Evolutionary conservation across 2,888 invertebrate genomes (phyloP).

Genomic region (Pseudococcus viburni): DNA sequence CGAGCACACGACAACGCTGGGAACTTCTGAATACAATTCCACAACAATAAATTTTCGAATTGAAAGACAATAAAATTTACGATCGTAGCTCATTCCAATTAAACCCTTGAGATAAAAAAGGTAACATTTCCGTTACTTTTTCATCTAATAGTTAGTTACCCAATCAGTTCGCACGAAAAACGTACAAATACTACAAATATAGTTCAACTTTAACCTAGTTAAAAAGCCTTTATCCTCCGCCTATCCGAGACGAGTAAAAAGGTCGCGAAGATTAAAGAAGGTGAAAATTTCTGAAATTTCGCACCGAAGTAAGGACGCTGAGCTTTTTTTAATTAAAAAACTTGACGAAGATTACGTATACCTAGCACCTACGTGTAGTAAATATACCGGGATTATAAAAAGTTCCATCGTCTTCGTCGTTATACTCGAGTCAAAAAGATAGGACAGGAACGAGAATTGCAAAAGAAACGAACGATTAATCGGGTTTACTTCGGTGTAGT

Average conservation of each 20-base stretch:
- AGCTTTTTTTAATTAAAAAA: not conserved
- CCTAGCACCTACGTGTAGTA: not conserved
- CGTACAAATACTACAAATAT: no score
- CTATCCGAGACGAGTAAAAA: not conserved
- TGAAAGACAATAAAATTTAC: no score
- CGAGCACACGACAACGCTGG: no score
- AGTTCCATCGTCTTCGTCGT: not conserved
- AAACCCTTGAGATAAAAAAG: no score
- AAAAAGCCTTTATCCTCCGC: not conserved
- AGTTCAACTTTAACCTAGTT: not conserved
- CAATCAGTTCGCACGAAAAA: no score
- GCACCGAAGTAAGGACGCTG: not conserved
- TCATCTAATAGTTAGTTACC: no score
- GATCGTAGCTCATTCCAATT: no score
- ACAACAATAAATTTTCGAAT: no score
- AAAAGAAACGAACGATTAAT: slow-evolving; percentile 7
- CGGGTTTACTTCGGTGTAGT: not conserved
- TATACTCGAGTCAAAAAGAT: not conserved
- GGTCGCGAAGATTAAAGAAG: not conserved
- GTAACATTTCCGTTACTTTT: no score
- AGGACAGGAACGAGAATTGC: no score
- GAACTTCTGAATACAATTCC: no score
- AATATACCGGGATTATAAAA: not conserved
- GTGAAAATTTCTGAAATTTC: not conserved
- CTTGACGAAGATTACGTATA: not conserved